These are phyloP conservation scores for Corythaeola cristata DNA, from an alignment of 2,113 vertebrate species.

Conservation along the genomic window DNA sequence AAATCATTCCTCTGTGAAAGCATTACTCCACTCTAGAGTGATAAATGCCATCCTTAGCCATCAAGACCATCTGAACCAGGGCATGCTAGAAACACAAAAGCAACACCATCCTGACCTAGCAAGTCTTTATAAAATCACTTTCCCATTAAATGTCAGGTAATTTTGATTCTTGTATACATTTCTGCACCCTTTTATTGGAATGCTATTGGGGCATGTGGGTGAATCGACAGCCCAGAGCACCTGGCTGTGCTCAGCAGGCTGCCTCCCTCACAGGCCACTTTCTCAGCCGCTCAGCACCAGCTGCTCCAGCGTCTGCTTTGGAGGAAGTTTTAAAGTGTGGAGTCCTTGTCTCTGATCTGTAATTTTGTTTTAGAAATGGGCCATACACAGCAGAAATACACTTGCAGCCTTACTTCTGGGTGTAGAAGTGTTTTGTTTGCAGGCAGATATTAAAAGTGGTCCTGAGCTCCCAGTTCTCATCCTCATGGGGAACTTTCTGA, in stretches of 20 bases:
- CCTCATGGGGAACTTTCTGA: not conserved
- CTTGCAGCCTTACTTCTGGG: not conserved
- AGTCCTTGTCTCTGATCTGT: not conserved
- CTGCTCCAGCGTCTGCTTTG: rapidly evolving
- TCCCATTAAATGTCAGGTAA: not conserved
- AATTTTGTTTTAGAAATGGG: not conserved
- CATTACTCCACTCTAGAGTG: not conserved
- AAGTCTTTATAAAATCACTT: not conserved
- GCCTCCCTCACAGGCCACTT: not conserved
- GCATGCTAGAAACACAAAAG: not conserved
- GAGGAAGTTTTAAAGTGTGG: not conserved
- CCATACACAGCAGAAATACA: not conserved
- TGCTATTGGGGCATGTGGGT: rapidly evolving
- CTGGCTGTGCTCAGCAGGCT: not conserved
- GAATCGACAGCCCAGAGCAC: rapidly evolving
- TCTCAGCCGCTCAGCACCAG: not conserved
- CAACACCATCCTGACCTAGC: not conserved
- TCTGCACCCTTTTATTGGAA: not conserved
- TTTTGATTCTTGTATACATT: not conserved
- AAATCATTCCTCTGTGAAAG: not conserved
- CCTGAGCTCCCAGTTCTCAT: not conserved
- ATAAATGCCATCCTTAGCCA: not conserved
- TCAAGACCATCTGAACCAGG: not conserved
- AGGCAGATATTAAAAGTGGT: not conserved
- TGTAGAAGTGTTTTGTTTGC: not conserved